phyloP scores from a whole-genome alignment of 2,113 vertebrate genomes.

The Typhlomys cinereus region DNA sequence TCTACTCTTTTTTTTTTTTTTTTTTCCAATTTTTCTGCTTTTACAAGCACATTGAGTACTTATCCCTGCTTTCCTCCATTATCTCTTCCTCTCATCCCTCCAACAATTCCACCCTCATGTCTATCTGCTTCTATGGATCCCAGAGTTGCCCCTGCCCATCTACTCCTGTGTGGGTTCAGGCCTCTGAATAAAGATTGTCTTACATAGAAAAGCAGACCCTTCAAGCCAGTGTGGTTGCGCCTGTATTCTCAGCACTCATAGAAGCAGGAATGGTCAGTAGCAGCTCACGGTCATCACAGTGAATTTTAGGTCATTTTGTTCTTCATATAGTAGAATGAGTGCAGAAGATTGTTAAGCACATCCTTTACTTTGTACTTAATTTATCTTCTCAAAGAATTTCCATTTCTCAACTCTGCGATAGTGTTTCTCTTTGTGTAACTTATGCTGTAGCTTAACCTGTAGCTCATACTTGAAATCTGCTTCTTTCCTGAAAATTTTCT shows the following conservation, averaged over 20 bases:
- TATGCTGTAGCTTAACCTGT: neutral
- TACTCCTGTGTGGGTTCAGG: neutral
- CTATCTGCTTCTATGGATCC: too few species aligned
- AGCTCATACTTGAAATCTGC: neutral
- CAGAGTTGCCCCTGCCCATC: too few species aligned
- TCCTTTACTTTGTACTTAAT: constrained; percentile 3
- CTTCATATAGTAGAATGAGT: neutral
- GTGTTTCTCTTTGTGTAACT: constrained; percentile 15
- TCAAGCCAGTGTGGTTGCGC: too few species aligned
- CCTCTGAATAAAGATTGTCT: too few species aligned
- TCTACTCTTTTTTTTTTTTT: constrained; percentile 29
- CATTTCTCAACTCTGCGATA: constrained; percentile 9
- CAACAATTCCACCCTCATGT: too few species aligned
- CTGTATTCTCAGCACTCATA: too few species aligned
- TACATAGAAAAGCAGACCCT: constrained; percentile 27
- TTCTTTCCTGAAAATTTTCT: constrained; percentile 3
- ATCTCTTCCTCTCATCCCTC: too few species aligned
- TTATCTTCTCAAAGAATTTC: constrained; percentile 17
- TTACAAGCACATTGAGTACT: too few species aligned
- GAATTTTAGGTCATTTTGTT: neutral
- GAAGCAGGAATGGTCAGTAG: too few species aligned
- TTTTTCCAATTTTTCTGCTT: constrained; percentile 21
- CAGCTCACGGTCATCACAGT: neutral
- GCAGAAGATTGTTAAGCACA: too few species aligned
- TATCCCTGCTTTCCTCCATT: too few species aligned